Base-by-base conservation (phyloP, 2,113 vertebrate species). In the Crotalus viridis region DNA sequence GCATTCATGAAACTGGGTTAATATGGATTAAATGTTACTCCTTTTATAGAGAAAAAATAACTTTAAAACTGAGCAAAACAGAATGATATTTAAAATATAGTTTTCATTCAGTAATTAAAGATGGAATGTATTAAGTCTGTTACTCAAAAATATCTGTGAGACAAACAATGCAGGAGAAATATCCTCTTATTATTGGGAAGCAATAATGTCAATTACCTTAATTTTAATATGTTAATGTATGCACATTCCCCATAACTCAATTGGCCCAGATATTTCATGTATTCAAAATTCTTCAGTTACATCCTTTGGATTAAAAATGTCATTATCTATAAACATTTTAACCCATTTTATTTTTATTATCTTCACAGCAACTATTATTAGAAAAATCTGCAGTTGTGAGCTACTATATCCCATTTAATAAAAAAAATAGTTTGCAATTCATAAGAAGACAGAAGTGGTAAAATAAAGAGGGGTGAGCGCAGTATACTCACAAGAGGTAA, bases 291-390 rank as follows among this genome's bases (percentile, higher is more conserved):
- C 59, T 46, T 86, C 22, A 91, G 74, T 0, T 13, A 93, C 91
- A 64, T 89, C 55, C 59, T 89, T 55, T 88, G 12, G 69, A 94
- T 89, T 51, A 13, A 90, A 96, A 94, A 90, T 56, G 94, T 85
- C 55, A 94, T 64, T 81, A 46, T 4, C 4, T 69, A 52, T 7
- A 10, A 0, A 91, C 92, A 1, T 90, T 95, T 92, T 3, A 1
- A 90, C n/a, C 12, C 52, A 0, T 56, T 94, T 87, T 33, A 52
- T 54, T 52, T 81, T 56, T 69, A 64, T 55, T 88, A 54, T 94
- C 56, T 19, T 88, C 89, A n/a, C 54, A 10, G 4, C 33, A 3
- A 5, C n/a, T 89, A 87, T 21, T 93, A 93, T 91, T 86, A 89
- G 69, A 64, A 87, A 93, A 89, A 92, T 15, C 51, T 0, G 0